Conservation (phyloP, 2,888 invertebrate species). For the Ophion costatus region DNA sequence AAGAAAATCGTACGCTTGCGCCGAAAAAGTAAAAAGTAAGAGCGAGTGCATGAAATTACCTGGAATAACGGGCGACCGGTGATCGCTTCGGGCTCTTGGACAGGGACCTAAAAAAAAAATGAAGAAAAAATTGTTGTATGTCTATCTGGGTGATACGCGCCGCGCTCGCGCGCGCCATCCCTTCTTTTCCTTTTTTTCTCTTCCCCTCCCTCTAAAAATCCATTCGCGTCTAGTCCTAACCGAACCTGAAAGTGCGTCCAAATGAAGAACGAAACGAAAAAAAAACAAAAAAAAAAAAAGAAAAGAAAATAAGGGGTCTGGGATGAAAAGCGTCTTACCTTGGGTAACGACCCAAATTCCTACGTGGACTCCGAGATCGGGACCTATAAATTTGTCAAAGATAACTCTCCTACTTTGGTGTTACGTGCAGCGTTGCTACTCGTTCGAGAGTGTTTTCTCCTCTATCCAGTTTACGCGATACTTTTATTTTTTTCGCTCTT, state of each 20-base stretch:
- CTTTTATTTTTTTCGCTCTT: background rate
- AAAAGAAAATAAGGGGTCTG: slow-evolving; percentile 38
- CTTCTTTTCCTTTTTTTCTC: slow-evolving; percentile 8
- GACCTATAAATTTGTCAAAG: slow-evolving; percentile 72
- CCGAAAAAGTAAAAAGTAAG: slow-evolving; percentile 17
- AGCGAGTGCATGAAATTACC: slow-evolving; percentile 73
- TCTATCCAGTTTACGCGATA: background rate
- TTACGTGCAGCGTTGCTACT: slow-evolving; percentile 19
- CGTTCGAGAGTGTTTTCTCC: background rate
- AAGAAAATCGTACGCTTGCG: slow-evolving; percentile 37
- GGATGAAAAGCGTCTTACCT: slow-evolving; percentile 68
- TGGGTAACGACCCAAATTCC: slow-evolving; percentile 74
- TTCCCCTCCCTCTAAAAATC: background rate
- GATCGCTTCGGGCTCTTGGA: slow-evolving; percentile 79
- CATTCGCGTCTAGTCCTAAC: slow-evolving; percentile 32
- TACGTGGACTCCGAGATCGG: slow-evolving; percentile 69
- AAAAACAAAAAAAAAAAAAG: background rate
- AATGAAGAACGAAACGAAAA: background rate
- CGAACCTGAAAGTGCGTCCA: slow-evolving; percentile 50
- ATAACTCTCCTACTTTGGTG: slow-evolving; percentile 67
- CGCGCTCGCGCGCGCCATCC: slow-evolving; percentile 51
- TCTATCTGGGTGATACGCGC: slow-evolving; percentile 71
- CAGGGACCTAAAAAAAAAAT: slow-evolving; percentile 79
- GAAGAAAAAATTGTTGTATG: slow-evolving; percentile 76
- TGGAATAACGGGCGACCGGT: slow-evolving; percentile 75